Evolutionary conservation across 2,113 vertebrate genomes (phyloP).

Genomic region (Heterocephalus glaber): DNA sequence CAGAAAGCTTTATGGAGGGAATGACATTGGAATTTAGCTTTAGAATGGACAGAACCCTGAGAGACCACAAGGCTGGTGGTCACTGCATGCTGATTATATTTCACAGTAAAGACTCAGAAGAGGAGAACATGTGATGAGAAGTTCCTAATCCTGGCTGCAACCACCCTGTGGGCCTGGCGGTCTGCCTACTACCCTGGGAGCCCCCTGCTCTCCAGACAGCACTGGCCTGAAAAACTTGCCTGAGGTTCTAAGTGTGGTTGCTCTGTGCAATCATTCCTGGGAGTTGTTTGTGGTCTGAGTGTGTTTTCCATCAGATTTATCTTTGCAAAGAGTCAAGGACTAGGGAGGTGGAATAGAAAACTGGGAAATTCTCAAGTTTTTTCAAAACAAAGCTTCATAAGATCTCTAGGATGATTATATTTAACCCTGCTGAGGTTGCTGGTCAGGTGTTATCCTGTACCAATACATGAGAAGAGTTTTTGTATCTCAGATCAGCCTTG

Average conservation of each 20-base stretch:
- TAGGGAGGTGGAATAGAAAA: neutral
- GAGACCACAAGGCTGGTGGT: neutral
- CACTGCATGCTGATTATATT: neutral
- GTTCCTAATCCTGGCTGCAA: neutral
- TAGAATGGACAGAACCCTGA: neutral
- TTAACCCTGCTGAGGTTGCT: neutral
- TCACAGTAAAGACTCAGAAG: constrained; percentile 17
- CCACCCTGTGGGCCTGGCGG: neutral
- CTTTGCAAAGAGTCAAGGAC: constrained; percentile 18
- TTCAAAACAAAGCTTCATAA: neutral
- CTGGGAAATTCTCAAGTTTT: constrained; percentile 25
- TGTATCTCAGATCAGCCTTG: neutral
- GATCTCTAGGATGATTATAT: neutral
- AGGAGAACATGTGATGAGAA: neutral
- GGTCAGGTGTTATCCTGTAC: neutral
- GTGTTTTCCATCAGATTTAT: constrained; percentile 56
- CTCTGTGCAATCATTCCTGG: constrained; percentile 56
- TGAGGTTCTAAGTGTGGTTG: constrained; percentile 29
- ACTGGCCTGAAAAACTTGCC: constrained; percentile 7
- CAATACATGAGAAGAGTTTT: neutral
- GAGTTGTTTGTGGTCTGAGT: constrained; percentile 48
- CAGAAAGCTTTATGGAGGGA: neutral
- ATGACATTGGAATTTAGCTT: neutral
- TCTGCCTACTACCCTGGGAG: neutral
- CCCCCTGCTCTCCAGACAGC: constrained; percentile 32